Conservation (phyloP, 1,140 invertebrate species). For the Rhyzopertha dominica region DNA sequence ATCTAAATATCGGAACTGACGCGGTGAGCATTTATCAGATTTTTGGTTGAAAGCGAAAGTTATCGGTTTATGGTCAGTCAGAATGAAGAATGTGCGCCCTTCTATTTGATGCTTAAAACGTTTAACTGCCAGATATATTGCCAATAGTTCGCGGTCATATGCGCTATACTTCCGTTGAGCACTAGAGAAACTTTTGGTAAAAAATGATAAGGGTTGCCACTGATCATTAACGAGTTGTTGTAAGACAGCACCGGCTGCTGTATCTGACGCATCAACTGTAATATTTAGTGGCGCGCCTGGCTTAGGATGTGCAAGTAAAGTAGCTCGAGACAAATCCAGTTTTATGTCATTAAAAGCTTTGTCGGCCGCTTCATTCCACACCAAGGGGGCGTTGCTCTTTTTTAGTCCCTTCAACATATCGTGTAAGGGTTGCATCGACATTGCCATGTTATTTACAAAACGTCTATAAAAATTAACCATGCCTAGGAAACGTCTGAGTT, state of each 20-base stretch:
- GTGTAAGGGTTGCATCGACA: conserved; percentile 24
- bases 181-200: conserved; percentile 29
- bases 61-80: conserved; percentile 27
- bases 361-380: conserved; percentile 25
- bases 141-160: conserved; percentile 47
- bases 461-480: conserved; percentile 40
- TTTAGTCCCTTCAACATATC: conserved; percentile 13
- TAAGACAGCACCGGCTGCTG: conserved; percentile 29
- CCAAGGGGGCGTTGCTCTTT: conserved; percentile 23
- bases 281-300: conserved; percentile 23
- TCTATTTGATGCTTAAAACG: conserved; percentile 32
- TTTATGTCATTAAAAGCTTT: conserved; percentile 23
- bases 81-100: conserved; percentile 21
- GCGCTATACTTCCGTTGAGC: conserved; percentile 39
- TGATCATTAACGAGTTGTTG: conserved; percentile 26
- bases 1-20: conserved; percentile 31
- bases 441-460: conserved; percentile 31
- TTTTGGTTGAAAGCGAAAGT: conserved; percentile 20
- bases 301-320: conserved; percentile 30
- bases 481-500: conserved; percentile 36
- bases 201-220: conserved; percentile 17
- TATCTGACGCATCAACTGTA: conserved; percentile 32
- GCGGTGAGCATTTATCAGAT: conserved; percentile 22
- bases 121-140: conserved; percentile 38
- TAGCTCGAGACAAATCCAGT: conserved; percentile 25